These are phyloP conservation scores for Pollenia amentaria DNA, from an alignment of 2,888 invertebrate species.

Conservation along the genomic window DNA sequence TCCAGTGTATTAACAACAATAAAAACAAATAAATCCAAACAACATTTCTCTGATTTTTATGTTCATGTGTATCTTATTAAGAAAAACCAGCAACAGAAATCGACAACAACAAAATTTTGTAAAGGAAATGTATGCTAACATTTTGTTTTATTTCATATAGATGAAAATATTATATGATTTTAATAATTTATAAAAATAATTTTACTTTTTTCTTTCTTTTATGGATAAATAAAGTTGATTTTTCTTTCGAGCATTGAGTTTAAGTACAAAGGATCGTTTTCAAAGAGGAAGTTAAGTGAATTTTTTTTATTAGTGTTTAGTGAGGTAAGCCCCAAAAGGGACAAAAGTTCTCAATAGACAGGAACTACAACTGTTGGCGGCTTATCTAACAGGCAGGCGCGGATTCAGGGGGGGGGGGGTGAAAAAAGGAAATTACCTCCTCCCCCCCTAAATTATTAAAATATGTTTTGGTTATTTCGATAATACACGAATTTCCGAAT, in stretches of 20 bases:
- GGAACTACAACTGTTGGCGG: too few relatives aligned
- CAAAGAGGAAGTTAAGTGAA: not conserved
- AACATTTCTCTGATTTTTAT: constrained; percentile 53
- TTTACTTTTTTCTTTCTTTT: constrained; percentile 39
- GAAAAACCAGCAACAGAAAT: constrained; percentile 6
- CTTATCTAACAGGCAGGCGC: too few relatives aligned
- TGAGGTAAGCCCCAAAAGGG: too few relatives aligned
- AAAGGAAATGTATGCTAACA: constrained; percentile 47
- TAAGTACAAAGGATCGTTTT: not conserved
- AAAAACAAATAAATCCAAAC: constrained; percentile 37
- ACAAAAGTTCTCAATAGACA: too few relatives aligned
- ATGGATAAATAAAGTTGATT: constrained; percentile 12
- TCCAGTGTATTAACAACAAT: constrained; percentile 49
- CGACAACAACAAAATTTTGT: not conserved
- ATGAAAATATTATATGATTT: constrained; percentile 47
- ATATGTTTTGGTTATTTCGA: too few relatives aligned
- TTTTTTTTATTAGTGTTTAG: too few relatives aligned
- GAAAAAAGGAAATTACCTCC: too few relatives aligned
- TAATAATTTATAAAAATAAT: constrained; percentile 52
- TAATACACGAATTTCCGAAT: too few relatives aligned
- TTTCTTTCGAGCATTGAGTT: constrained; percentile 13
- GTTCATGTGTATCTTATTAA: constrained; percentile 10
- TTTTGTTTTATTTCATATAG: constrained; percentile 22
- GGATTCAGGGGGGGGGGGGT: too few relatives aligned
- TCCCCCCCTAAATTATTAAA: too few relatives aligned